Evolutionary conservation across 2,797 vertebrate species (phyloP).

Genomic region (Clamator glandarius): DNA sequence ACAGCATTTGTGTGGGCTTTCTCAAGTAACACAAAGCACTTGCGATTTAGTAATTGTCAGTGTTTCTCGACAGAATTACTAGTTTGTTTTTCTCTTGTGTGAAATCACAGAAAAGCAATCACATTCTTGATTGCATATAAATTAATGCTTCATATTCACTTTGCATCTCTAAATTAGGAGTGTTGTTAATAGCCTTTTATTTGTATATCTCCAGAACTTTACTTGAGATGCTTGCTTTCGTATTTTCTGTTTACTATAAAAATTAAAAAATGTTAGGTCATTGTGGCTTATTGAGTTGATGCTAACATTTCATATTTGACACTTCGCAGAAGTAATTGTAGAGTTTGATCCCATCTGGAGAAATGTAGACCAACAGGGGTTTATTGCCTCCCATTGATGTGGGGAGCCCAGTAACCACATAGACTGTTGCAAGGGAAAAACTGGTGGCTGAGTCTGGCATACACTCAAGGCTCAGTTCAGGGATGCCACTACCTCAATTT

Average conservation of each 20-base stretch:
- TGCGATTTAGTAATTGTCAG: neutral
- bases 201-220: neutral
- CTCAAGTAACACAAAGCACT: neutral
- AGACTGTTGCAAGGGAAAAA: neutral
- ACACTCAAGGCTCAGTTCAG: neutral
- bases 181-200: neutral
- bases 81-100: neutral
- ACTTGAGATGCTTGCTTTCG: neutral
- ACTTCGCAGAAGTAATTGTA: neutral
- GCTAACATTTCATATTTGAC: neutral
- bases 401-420: neutral
- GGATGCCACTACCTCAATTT: neutral
- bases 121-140: neutral
- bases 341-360: neutral
- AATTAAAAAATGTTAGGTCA: neutral
- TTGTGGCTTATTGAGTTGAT: neutral
- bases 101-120: neutral
- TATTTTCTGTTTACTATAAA: neutral
- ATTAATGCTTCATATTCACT: neutral
- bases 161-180: neutral
- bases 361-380: neutral
- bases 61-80: neutral
- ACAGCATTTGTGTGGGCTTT: neutral
- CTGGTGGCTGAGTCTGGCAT: accelerated
- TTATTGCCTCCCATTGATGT: accelerated